Base-by-base conservation (phyloP, 1,140 invertebrate genomes). In the Brachionus calyciflorus region DNA sequence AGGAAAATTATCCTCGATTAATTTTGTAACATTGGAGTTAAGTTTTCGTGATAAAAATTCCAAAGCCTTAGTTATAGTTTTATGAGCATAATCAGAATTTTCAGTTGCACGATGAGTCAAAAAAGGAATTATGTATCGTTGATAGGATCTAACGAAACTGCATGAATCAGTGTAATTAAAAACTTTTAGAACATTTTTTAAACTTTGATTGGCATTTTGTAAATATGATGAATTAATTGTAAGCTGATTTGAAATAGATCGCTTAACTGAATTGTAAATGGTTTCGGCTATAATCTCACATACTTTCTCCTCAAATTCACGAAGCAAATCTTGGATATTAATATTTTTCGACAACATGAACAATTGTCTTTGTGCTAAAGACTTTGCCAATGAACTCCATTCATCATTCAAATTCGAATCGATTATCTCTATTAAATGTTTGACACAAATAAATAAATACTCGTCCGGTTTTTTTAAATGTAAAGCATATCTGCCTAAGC, bases 221-320 rank as follows among this genome's bases (percentile, higher is more conserved):
- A 73, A 24, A 73, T 73, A 73, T 33, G 44, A 51, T 24, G 46
- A 21, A 3, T n/a, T 28, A 17, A 10, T 40, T 0, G 40, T 7
- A 0, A 46, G 4, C n/a, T n/a, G n/a, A 26, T 33, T 51, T 1
- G 14, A 3, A 12, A 41, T 14, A 12, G 10, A 40, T 55, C 69
- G 33, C 14, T 73, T 55, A 12, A 73, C 51, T 17, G 69, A 49
- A 24, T 55, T 49, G 40, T 51, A 73, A 17, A 73, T 26, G 24
- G 69, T 73, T n/a, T 73, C 69, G 17, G 69, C 41, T 30, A 73
- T 73, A 19, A 73, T 51, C 41, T 73, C 69, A 19, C 69, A 73
- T n/a, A 73, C 69, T 51, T 73, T 73, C 24, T 73, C 69, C n/a
- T 73, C 69, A 51, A 73, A 73, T 26, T 73, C 69, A 33, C 46